A percentile compares a stretch with the other conserved stretches of the same genome.
These are phyloP conservation scores for Idaea biselata DNA, from an alignment of 2,888 invertebrate species.

Conservation along the genomic window DNA sequence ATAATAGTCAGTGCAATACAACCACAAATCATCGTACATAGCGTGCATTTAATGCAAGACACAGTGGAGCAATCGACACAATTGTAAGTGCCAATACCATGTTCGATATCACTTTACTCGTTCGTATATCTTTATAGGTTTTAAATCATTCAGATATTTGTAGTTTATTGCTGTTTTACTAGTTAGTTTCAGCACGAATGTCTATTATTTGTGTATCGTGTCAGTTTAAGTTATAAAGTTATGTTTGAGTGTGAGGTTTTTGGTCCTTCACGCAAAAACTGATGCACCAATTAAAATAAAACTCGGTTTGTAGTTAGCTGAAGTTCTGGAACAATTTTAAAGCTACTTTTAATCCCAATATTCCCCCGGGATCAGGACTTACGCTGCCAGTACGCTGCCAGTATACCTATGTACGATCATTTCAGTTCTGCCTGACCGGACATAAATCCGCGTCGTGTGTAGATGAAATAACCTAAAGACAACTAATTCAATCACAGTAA, in stretches of 20 bases:
- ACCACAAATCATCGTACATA: conserved; percentile 35
- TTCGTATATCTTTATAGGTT: conserved; percentile 30
- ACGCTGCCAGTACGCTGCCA: too few species aligned
- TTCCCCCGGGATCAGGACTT: too few species aligned
- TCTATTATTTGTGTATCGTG: neutral
- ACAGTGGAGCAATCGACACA: conserved; percentile 42
- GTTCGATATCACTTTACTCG: conserved; percentile 37
- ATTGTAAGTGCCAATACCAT: conserved; percentile 41
- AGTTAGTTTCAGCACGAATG: neutral
- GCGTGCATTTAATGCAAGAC: conserved; percentile 50
- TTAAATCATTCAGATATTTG: conserved; percentile 23
- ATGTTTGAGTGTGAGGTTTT: neutral
- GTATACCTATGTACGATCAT: too few species aligned
- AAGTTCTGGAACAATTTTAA: too few species aligned
- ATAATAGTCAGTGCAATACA: neutral
- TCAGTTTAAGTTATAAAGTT: neutral
- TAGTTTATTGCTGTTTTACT: conserved; percentile 3
- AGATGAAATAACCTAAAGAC: too few species aligned
- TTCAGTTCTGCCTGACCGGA: too few species aligned
- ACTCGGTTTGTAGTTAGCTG: too few species aligned
- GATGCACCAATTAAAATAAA: too few species aligned
- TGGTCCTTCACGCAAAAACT: too few species aligned
- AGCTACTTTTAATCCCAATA: too few species aligned
- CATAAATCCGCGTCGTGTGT: too few species aligned
- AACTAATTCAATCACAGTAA: too few species aligned